phyloP scores from a whole-genome alignment of 2,113 vertebrate species.

The Crotalus tigris region DNA sequence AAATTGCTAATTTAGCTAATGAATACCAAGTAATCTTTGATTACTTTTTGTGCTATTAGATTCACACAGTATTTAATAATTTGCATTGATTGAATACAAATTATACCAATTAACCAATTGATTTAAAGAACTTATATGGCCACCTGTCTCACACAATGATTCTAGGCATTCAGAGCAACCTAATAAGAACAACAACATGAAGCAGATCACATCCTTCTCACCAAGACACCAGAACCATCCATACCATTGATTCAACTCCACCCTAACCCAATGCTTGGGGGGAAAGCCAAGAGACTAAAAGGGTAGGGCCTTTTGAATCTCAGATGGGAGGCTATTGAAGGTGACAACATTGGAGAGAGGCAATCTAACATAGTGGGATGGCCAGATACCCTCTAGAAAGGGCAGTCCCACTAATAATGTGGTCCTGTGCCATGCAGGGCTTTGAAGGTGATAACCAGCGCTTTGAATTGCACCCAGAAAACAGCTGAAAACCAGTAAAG shows the following conservation, averaged over 20 bases:
- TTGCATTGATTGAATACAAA: not conserved
- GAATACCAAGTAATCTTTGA: not conserved
- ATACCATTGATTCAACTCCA: not conserved
- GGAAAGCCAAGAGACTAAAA: not conserved
- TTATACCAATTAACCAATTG: not conserved
- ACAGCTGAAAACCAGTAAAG: not conserved
- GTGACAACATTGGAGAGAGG: not conserved
- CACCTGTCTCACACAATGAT: not conserved
- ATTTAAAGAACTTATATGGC: not conserved
- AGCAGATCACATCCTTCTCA: not conserved
- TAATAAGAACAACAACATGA: not conserved
- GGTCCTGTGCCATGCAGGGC: not conserved
- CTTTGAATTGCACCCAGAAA: not conserved
- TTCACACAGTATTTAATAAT: not conserved
- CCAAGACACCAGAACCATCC: not conserved
- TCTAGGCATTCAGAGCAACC: not conserved
- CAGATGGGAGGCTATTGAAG: not conserved
- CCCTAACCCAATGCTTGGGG: not conserved
- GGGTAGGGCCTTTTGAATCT: not conserved
- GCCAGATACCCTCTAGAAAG: not conserved
- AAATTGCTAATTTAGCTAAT: not conserved
- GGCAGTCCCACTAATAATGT: not conserved
- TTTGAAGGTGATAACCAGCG: not conserved
- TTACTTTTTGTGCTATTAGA: not conserved
- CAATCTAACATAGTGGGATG: not conserved